phyloP scores from a whole-genome alignment of 2,797 vertebrate species.

The Amniataba percoides region DNA sequence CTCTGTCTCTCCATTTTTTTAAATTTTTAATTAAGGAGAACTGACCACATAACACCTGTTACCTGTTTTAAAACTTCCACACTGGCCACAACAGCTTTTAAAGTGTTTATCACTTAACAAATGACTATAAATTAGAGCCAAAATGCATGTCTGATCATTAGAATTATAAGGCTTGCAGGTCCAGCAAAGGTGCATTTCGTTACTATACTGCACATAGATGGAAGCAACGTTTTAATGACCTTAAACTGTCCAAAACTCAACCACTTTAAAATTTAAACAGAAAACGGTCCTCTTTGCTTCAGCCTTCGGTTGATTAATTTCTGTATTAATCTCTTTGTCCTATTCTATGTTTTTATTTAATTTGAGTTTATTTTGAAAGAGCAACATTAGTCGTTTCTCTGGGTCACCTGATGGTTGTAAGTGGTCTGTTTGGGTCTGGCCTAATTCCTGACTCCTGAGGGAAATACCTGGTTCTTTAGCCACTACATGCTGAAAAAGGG shows the following conservation, averaged over 20 bases:
- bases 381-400: background rate
- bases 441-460: background rate
- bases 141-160: constrained; percentile 9
- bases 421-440: background rate
- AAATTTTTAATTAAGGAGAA: constrained; percentile 10
- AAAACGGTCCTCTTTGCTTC: background rate
- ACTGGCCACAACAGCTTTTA: background rate
- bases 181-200: background rate
- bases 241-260: background rate
- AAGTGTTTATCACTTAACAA: background rate
- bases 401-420: background rate
- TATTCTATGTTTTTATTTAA: background rate
- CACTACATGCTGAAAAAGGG: background rate
- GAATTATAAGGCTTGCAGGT: background rate
- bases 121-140: background rate
- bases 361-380: background rate
- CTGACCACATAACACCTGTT: background rate
- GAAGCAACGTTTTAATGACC: background rate
- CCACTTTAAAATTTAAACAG: background rate
- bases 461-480: constrained; percentile 12
- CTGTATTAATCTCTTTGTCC: background rate
- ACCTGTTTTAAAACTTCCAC: background rate
- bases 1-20: background rate
- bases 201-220: background rate
- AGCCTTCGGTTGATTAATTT: background rate